phyloP scores from a whole-genome alignment of 2,888 invertebrate species.

The Diogma glabrata region DNA sequence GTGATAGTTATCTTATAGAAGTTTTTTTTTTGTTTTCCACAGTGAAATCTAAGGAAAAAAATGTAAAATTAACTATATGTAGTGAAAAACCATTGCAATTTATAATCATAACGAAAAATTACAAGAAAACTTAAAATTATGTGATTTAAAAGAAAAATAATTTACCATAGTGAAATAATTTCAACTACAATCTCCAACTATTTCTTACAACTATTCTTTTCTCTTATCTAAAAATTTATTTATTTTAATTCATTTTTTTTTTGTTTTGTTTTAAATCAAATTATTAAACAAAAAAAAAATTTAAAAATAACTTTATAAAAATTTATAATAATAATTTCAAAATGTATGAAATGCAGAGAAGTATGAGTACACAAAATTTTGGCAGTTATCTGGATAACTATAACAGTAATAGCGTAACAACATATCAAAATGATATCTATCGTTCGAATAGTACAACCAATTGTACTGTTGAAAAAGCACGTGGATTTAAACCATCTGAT shows the following conservation, averaged over 20 bases:
- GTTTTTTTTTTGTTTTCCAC: no score
- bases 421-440: conserved; percentile 21
- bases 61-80: no score
- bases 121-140: no score
- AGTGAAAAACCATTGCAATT: no score
- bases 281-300: conserved; percentile 3
- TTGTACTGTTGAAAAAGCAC: conserved; percentile 53
- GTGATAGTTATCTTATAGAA: no score
- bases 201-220: no score
- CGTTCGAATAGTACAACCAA: conserved; percentile 41
- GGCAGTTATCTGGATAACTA: conserved; percentile 31
- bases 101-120: no score
- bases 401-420: neutral
- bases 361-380: conserved; percentile 19
- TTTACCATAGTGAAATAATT: no score
- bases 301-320: neutral
- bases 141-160: no score
- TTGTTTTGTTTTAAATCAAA: no score
- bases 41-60: no score
- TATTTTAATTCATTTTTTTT: conserved; percentile 5
- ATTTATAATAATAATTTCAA: conserved; percentile 18
- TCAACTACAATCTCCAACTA: no score
- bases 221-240: neutral
- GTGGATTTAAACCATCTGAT: conserved; percentile 80
- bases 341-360: conserved; percentile 17